These are phyloP conservation scores for Anabas testudineus DNA, from an alignment of 2,797 vertebrate species.

Conservation along the genomic window DNA sequence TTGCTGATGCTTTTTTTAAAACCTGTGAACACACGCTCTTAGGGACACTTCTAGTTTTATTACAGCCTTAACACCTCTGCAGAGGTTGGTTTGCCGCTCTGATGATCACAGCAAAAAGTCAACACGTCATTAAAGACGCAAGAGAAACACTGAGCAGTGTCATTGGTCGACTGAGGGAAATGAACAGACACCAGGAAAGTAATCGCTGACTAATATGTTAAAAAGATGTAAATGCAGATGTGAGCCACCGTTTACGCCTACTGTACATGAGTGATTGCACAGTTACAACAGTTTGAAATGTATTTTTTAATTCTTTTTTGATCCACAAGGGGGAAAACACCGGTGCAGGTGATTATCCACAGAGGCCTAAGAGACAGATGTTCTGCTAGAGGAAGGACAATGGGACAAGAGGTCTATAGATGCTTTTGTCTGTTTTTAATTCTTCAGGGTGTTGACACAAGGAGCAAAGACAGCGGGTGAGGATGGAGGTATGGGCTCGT, in stretches of 20 bases:
- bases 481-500: neutral
- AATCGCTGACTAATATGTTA: constrained; percentile 10
- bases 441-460: constrained; percentile 26
- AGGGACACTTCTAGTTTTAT: constrained; percentile 29
- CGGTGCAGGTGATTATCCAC: constrained; percentile 18
- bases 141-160: neutral
- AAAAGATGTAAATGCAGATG: constrained; percentile 9
- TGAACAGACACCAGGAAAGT: neutral
- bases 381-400: constrained; percentile 61
- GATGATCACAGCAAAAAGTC: constrained; percentile 52
- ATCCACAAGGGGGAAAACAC: neutral
- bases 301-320: no score
- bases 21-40: constrained; percentile 10
- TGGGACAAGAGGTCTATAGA: constrained; percentile 30
- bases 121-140: constrained; percentile 41
- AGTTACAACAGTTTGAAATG: neutral
- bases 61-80: constrained; percentile 7
- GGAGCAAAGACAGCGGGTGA: constrained; percentile 15
- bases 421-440: constrained; percentile 52
- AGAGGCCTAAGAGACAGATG: constrained; percentile 63
- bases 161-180: neutral
- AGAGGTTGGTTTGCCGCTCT: constrained; percentile 38
- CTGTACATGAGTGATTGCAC: neutral
- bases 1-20: constrained; percentile 9
- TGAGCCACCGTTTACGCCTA: neutral